Base-by-base conservation (phyloP, 2,113 vertebrate species). In the Triplophysa dalaica region DNA sequence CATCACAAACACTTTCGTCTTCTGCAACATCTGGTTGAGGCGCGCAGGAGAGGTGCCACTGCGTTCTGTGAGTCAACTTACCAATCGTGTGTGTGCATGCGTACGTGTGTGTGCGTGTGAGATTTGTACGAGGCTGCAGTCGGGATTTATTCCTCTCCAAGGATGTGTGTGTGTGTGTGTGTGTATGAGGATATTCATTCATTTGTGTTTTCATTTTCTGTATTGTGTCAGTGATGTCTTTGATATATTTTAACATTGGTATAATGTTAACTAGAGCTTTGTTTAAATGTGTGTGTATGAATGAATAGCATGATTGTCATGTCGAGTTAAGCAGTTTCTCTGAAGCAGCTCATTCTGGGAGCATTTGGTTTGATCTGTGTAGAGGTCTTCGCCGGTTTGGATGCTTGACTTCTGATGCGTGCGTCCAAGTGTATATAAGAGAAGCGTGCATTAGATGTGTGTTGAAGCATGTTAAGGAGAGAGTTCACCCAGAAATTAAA, bases 1-100 rank as follows among this genome's bases (percentile, higher is more conserved):
- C 38, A 17, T 38, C 33, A 58, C 76, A 69, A 26, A 79, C 67
- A 72, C 13, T 11, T 38, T 43, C 50, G 24, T 58, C 78, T 61
- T 77, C 78, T 69, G 75, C 56, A 77, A 72, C 68, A 80, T 54
- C 78, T 81, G 74, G 81, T 56, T 60, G 70, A 43, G 48, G 0
- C 0, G 24, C 50, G 81, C 77, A 72, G 79, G 79, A 82, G 85
- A 92, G 89, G 85, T 93, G 90, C 86, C 52, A 60, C 62, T 60
- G 38, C 21, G 22, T 65, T 29, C 70, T 81, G 79, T 81, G 73
- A 81, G 79, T 81, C 62, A 13, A 77, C 62, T 74, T 74, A 22
- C 13, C 3, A 77, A 16, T 67, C 26, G 70, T 12, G 38, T 81
- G 56, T 50, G 62, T 82, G 65, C 68, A 22, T 75, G 33, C 33